A percentile compares a stretch with the other conserved stretches of the same genome.
These are phyloP conservation scores for Hylyphantes graminicola DNA, from an alignment of 1,140 invertebrate species.

Conservation along the genomic window DNA sequence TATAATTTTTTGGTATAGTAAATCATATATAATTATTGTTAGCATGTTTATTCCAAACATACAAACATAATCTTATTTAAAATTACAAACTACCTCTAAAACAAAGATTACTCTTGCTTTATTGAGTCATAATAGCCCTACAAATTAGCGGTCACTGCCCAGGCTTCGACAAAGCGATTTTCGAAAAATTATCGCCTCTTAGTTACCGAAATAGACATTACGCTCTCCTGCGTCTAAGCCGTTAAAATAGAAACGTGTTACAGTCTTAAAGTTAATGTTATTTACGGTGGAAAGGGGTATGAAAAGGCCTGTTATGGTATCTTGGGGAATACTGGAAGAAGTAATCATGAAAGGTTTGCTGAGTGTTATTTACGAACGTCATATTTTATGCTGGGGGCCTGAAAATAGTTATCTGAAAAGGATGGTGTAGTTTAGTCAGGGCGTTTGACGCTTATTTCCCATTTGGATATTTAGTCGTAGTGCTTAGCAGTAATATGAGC, in stretches of 20 bases:
- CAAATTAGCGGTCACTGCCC: constrained; percentile 17
- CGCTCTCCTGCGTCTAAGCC: not conserved
- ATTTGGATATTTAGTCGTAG: too few relatives aligned
- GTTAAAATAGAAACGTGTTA: constrained; percentile 20
- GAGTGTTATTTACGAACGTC: constrained; percentile 1
- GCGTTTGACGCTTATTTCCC: too few relatives aligned
- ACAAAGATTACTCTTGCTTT: too few relatives aligned
- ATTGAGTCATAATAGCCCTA: not conserved
- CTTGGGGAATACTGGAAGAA: not conserved
- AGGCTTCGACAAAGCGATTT: constrained; percentile 26
- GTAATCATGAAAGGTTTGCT: not conserved
- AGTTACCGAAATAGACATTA: constrained; percentile 8
- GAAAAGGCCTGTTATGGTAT: constrained; percentile 13
- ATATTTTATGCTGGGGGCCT: constrained; percentile 14
- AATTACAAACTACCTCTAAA: too few relatives aligned
- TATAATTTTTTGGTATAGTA: too few relatives aligned
- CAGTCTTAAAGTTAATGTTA: constrained; percentile 10
- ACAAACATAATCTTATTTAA: too few relatives aligned
- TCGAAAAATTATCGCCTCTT: constrained; percentile 22
- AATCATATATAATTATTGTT: too few relatives aligned
- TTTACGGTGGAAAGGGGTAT: constrained; percentile 8
- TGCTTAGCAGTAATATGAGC: too few relatives aligned
- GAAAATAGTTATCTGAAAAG: too few relatives aligned
- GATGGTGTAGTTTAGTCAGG: too few relatives aligned
- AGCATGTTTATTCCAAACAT: too few relatives aligned